Conservation (phyloP, 2,113 vertebrate genomes). For the Salvelinus namaycush region DNA sequence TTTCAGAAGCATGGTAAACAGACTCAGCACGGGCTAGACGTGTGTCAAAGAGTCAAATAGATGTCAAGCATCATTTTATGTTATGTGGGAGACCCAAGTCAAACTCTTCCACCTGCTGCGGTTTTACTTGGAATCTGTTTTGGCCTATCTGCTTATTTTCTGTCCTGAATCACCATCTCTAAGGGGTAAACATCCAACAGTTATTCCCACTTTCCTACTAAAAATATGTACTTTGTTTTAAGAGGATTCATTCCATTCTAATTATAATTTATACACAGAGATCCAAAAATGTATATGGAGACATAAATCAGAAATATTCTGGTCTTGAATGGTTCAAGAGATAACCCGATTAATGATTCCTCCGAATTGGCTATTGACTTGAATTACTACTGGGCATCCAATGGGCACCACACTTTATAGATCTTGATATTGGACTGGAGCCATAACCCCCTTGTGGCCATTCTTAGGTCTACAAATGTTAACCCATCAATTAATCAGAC, state of each 20-base stretch:
- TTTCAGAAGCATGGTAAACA: not conserved
- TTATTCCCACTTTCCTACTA: not conserved
- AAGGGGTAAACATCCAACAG: constrained; percentile 1
- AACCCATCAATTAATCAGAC: no score
- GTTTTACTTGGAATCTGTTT: not conserved
- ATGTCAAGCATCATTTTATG: constrained; percentile 8
- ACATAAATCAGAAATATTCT: no score
- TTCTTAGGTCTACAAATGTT: no score
- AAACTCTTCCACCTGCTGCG: constrained; percentile 10
- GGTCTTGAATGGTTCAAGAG: no score
- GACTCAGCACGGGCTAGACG: not conserved
- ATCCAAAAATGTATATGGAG: no score
- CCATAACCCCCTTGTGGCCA: no score
- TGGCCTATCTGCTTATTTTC: constrained; percentile 28
- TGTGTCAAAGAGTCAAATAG: not conserved
- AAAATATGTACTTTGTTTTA: not conserved
- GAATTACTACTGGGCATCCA: no score
- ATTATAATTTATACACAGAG: no score
- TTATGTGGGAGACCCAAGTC: constrained; percentile 7
- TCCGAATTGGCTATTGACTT: no score
- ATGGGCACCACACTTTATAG: no score
- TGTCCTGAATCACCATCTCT: constrained; percentile 25
- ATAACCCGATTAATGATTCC: no score
- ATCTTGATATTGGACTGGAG: not conserved
- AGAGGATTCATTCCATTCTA: no score